Percentiles rank a stretch among this genome's conserved stretches.
Evolutionary conservation across 2,888 invertebrate genomes (phyloP).

Genomic region (Xestoiulus laeticollis): DNA sequence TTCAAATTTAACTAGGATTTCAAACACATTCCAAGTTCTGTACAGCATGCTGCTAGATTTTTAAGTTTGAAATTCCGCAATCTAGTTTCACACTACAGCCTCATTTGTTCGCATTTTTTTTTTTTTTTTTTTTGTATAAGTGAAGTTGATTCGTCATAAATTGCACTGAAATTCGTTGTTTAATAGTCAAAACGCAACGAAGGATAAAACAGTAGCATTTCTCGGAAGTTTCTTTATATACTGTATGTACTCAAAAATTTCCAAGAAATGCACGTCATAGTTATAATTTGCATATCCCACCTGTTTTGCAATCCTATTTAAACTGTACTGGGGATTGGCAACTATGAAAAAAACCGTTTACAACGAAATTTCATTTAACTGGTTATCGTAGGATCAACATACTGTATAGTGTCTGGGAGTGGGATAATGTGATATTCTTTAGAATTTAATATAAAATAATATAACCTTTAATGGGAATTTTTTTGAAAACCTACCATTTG

Average conservation of each 20-base stretch:
- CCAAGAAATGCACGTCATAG: not conserved
- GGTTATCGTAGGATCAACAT: no score
- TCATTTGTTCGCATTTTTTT: not conserved
- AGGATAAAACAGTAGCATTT: not conserved
- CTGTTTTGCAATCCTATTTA: not conserved
- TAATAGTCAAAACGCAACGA: not conserved
- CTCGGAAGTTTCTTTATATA: not conserved
- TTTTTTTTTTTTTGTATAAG: no score
- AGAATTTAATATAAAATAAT: no score
- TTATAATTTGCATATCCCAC: not conserved
- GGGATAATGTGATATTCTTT: no score
- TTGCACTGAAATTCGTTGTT: not conserved
- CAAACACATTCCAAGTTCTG: not conserved
- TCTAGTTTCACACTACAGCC: not conserved
- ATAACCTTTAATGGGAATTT: no score
- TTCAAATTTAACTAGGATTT: not conserved
- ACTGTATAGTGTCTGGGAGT: no score
- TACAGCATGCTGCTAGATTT: not conserved
- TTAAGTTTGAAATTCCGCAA: not conserved
- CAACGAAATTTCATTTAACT: not conserved
- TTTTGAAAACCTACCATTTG: no score
- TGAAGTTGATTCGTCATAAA: not conserved
- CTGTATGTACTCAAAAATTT: not conserved
- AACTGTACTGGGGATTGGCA: not conserved
- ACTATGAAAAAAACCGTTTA: not conserved